Base-by-base conservation (phyloP, 2,113 vertebrate genomes). In the Emydocephalus ijimae region DNA sequence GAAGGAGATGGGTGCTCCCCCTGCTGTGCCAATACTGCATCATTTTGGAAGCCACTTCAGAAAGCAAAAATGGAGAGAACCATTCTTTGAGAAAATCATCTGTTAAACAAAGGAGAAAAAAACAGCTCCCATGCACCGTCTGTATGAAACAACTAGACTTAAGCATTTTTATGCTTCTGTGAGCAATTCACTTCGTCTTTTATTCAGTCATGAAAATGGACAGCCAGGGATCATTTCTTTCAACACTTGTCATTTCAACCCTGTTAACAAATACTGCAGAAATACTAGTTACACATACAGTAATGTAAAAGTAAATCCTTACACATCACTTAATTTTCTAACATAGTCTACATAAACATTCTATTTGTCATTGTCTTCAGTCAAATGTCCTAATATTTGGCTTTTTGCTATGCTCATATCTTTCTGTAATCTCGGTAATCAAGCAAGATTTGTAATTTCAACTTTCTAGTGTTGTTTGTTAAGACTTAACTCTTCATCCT, bases 111-210 rank as follows among this genome's bases (percentile, higher is more conserved):
- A 50, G 45, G 48, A 5, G 26, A n/a, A 87, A 20, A 50, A 24
- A 54, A 11, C 52, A 74, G 10, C 21, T 81, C 50, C 64, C 54
- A 90, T 14, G 48, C 50, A 43, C 61, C 5, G 50, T 26, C 29
- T 34, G 15, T 12, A 14, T 81, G 21, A 23, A 18, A 29, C 12
- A 48, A 23, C 54, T 39, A 81, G 20, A 18, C 20, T 24, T 56
- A 89, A 92, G 24, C 26, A 89, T 85, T 11, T 89, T 85, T 20
- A 29, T 85, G 39, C 20, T 92, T 92, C 54, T 93, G 48, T 91
- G 24, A 81, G 5, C 43, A 14, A 20, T 52, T n/a, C 7, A 45
- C 43, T 29, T n/a, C 26, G 43, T 61, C 50, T 39, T 87, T 69
- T 93, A 81, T 43, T 11, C 34, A 57, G 48, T 23, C 4, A 15